Conservation (phyloP, 2,888 invertebrate species). For the Eilema sororculum region DNA sequence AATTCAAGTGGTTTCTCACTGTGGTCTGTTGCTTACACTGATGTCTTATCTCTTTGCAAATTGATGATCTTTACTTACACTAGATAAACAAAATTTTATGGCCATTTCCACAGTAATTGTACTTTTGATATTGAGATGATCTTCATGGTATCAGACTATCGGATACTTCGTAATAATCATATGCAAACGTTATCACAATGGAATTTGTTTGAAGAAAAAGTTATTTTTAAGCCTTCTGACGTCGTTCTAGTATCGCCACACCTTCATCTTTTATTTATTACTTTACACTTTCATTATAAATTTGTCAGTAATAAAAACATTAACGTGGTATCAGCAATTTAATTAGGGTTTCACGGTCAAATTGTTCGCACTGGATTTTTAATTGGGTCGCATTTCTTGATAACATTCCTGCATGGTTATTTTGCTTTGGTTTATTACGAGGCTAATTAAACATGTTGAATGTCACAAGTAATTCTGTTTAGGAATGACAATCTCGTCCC, state of each 20-base stretch:
- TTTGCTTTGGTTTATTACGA: conserved; percentile 21
- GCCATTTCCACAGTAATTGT: conserved; percentile 12
- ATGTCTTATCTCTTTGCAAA: background rate
- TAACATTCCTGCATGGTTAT: conserved; percentile 26
- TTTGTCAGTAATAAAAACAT: conserved; percentile 34
- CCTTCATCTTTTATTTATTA: conserved; percentile 58
- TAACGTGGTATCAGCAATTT: conserved; percentile 26
- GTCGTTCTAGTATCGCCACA: conserved; percentile 33
- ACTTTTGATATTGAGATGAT: conserved; percentile 32
- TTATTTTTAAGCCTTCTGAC: conserved; percentile 65
- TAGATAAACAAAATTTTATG: conserved; percentile 21
- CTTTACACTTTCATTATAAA: conserved; percentile 42
- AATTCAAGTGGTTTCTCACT: background rate
- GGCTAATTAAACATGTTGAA: conserved; percentile 22
- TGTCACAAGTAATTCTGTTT: conserved; percentile 31
- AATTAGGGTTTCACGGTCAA: conserved; percentile 36
- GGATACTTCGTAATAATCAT: conserved; percentile 41
- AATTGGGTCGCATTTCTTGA: conserved; percentile 39
- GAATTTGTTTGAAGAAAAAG: conserved; percentile 70
- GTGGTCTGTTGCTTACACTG: background rate
- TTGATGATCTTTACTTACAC: background rate
- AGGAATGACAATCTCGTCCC: conserved; percentile 53
- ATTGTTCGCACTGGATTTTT: conserved; percentile 32
- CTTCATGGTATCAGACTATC: conserved; percentile 25
- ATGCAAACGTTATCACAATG: conserved; percentile 61